Conservation (phyloP, 2,797 vertebrate species). For the Scyliorhinus canicula region DNA sequence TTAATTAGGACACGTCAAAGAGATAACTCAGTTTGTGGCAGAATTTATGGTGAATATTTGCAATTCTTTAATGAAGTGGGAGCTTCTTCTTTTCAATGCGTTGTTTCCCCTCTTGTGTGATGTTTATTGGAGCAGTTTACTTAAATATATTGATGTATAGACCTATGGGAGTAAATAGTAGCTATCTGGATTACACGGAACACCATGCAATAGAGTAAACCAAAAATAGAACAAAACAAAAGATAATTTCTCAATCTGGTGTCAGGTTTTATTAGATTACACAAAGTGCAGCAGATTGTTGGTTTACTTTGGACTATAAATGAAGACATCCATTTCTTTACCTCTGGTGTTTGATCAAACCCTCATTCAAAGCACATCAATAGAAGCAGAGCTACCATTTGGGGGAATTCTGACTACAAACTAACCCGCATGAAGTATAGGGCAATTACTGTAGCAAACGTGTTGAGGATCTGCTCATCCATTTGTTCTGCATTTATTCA, state of each 20-base stretch:
- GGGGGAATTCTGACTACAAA: not conserved
- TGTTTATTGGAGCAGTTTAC: not conserved
- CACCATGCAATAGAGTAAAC: not conserved
- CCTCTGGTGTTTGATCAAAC: not conserved
- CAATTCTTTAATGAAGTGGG: constrained; percentile 16
- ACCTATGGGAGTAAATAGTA: not conserved
- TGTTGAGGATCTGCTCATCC: not conserved
- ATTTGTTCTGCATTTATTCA: not conserved
- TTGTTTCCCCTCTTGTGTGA: constrained; percentile 6
- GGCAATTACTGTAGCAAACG: not conserved
- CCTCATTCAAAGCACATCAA: constrained; percentile 1
- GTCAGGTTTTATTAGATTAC: constrained; percentile 26
- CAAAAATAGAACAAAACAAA: not conserved
- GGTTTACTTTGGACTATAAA: not conserved
- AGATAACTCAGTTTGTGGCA: not conserved
- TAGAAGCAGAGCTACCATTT: not conserved
- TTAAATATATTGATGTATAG: constrained; percentile 31
- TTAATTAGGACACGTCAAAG: constrained; percentile 19
- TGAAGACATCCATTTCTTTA: not conserved
- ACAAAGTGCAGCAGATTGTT: not conserved
- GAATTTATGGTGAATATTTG: constrained; percentile 30
- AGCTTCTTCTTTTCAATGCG: not conserved
- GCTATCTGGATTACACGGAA: not conserved
- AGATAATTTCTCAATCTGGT: constrained; percentile 6
- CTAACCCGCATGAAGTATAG: not conserved